A percentile compares a stretch with the other conserved stretches of the same genome.
Evolutionary conservation across 2,113 vertebrate species (phyloP).

Genomic region (chimpanzee (Pan troglodytes)): DNA sequence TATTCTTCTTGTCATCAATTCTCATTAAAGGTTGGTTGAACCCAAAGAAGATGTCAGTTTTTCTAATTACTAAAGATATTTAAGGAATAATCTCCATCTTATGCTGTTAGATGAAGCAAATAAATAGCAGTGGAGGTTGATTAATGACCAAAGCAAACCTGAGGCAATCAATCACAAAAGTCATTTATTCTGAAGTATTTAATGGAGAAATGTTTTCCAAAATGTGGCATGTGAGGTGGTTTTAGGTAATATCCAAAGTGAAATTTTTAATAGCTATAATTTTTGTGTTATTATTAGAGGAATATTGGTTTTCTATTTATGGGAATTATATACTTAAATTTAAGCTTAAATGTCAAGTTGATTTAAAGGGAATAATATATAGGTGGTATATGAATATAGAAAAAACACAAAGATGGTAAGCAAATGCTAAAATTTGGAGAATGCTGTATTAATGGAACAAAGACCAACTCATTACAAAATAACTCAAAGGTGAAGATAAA

Average conservation of each 20-base stretch:
- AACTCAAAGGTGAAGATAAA: not conserved
- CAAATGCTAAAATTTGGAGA: not conserved
- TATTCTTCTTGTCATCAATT: conserved; percentile 2
- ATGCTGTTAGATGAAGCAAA: conserved; percentile 60
- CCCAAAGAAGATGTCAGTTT: conserved; percentile 49
- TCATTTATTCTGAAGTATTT: not conserved
- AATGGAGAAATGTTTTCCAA: not conserved
- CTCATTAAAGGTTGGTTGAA: conserved; percentile 36
- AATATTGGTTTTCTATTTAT: not conserved
- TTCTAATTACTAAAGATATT: conserved; percentile 53
- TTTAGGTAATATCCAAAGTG: not conserved
- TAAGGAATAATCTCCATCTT: conserved; percentile 42
- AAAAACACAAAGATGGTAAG: not conserved
- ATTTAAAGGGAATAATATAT: not conserved
- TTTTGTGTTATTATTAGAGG: not conserved
- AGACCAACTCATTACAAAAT: not conserved
- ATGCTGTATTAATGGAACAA: not conserved
- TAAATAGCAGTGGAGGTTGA: conserved; percentile 56
- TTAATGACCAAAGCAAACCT: conserved; percentile 36
- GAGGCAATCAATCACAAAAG: conserved; percentile 40
- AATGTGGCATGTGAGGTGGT: not conserved
- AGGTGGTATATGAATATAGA: not conserved
- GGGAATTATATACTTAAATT: not conserved
- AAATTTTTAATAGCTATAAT: not conserved
- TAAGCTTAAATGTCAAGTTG: not conserved